These are phyloP conservation scores for Anhinga anhinga DNA, from an alignment of 2,113 vertebrate species.

Conservation along the genomic window DNA sequence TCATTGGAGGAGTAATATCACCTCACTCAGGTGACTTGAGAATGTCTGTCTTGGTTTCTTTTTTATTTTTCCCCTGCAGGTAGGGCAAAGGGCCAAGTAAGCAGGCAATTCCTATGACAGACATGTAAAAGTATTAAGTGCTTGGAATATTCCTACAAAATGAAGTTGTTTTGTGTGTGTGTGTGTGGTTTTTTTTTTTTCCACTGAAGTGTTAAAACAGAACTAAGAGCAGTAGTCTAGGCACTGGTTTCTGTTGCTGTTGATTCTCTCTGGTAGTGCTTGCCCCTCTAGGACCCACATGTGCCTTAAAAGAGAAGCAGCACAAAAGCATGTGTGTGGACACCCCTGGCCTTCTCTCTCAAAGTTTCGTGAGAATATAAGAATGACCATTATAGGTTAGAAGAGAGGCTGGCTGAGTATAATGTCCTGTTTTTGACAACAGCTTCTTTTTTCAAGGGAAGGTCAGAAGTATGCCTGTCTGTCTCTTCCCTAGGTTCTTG, in stretches of 20 bases:
- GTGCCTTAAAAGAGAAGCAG: neutral
- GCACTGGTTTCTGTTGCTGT: neutral
- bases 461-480: too few species aligned
- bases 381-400: too few species aligned
- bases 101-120: too few species aligned
- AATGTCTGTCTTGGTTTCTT: neutral
- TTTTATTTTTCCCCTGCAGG: too few species aligned
- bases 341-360: neutral
- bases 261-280: neutral
- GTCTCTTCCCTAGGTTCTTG: neutral
- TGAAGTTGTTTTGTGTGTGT: too few species aligned
- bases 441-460: neutral
- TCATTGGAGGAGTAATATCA: neutral
- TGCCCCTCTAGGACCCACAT: too few species aligned
- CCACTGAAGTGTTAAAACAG: too few species aligned
- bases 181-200: too few species aligned
- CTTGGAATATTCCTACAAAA: neutral
- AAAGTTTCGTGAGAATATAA: rapidly evolving
- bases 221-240: neutral
- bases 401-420: too few species aligned
- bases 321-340: neutral
- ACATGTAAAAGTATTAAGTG: neutral
- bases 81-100: too few species aligned
- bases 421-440: neutral
- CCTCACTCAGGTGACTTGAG: neutral